These are phyloP conservation scores for Alviniconcha marisindica DNA, from an alignment of 1,140 invertebrate species.

Conservation along the genomic window DNA sequence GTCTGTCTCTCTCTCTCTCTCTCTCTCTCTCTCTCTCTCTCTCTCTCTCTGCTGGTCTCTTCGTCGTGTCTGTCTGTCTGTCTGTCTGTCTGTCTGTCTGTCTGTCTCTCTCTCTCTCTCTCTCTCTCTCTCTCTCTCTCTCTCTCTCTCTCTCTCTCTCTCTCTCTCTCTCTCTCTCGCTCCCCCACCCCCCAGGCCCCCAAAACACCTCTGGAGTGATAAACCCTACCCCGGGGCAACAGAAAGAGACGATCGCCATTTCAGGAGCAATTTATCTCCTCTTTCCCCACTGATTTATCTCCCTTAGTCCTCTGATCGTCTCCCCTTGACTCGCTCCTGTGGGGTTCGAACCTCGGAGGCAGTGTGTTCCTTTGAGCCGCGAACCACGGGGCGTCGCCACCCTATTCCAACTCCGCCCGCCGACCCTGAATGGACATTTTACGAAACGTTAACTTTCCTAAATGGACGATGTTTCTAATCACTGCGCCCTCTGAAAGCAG, in stretches of 20 bases:
- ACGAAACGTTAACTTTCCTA: slow-evolving; percentile 40
- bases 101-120: slow-evolving; percentile 22
- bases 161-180: slow-evolving; percentile 3
- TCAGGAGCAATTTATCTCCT: slow-evolving; percentile 25
- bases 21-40: slow-evolving; percentile 27
- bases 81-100: background rate
- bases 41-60: background rate
- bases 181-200: background rate
- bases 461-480: slow-evolving; percentile 39
- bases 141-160: slow-evolving; percentile 14
- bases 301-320: slow-evolving; percentile 19
- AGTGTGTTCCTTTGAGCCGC: slow-evolving; percentile 11
- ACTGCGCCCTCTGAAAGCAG: slow-evolving; percentile 5
- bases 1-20: slow-evolving; percentile 11
- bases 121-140: slow-evolving; percentile 4
- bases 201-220: background rate
- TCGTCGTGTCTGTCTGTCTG: background rate
- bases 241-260: slow-evolving; percentile 17
- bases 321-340: slow-evolving; percentile 30
- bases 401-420: background rate
- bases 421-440: slow-evolving; percentile 34
- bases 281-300: slow-evolving; percentile 19
- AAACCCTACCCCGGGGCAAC: background rate
- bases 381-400: slow-evolving; percentile 28
- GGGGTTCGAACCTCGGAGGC: slow-evolving; percentile 26